A percentile compares a stretch with the other conserved stretches of the same genome.
These are phyloP conservation scores for Tyto alba DNA, from an alignment of 2,113 vertebrate species.

Conservation along the genomic window DNA sequence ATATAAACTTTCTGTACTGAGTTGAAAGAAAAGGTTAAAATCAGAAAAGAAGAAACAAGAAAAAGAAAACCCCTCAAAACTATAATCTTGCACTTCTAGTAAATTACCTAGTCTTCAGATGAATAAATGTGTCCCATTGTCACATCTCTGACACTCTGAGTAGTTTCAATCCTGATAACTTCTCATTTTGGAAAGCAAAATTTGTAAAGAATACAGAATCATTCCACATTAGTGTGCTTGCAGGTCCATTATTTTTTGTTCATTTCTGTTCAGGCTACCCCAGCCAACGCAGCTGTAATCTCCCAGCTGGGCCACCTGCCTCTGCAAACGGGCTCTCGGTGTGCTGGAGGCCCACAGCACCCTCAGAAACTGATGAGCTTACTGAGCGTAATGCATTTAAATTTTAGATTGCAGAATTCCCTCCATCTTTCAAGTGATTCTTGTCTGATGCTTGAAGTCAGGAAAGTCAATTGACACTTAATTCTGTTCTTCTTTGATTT, in stretches of 20 bases:
- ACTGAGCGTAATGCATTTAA: background rate
- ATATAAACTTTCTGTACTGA: background rate
- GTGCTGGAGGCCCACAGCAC: background rate
- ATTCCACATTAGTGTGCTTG: background rate
- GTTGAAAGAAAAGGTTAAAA: background rate
- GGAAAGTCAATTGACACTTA: slow-evolving; percentile 79
- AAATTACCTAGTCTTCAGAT: background rate
- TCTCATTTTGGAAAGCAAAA: background rate
- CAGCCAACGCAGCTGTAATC: background rate
- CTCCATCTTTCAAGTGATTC: slow-evolving; percentile 56
- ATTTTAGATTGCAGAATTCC: slow-evolving; percentile 46
- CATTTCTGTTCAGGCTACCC: background rate
- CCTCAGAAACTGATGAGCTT: background rate
- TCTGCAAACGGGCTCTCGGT: background rate
- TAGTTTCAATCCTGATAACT: background rate
- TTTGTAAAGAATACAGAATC: background rate
- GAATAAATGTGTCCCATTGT: background rate
- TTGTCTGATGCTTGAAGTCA: slow-evolving; percentile 54
- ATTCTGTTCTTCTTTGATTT: slow-evolving; percentile 77
- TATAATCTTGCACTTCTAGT: background rate
- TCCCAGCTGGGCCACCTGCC: background rate
- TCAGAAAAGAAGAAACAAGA: background rate
- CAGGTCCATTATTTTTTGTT: background rate
- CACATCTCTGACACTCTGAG: background rate
- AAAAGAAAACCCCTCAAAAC: background rate